Evolutionary conservation across 2,797 vertebrate species (phyloP).

Genomic region (Otus scops): DNA sequence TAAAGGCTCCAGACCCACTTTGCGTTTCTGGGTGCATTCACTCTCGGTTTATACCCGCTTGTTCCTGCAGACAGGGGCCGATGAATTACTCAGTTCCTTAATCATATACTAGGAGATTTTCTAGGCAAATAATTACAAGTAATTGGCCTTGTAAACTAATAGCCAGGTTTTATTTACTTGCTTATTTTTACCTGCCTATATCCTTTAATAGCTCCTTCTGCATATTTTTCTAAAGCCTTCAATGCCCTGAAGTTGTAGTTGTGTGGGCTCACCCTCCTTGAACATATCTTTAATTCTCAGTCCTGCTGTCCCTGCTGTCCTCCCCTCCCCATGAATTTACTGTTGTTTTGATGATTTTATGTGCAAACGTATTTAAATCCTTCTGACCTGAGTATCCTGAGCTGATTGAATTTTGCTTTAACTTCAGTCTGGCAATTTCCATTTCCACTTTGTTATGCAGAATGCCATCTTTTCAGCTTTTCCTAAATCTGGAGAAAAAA

Average conservation of each 20-base stretch:
- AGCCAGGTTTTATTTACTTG: background rate
- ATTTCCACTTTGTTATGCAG: background rate
- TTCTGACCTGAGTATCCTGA: background rate
- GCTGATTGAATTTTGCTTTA: background rate
- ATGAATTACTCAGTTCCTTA: background rate
- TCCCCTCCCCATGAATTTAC: background rate
- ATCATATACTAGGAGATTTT: rapidly evolving
- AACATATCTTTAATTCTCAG: background rate
- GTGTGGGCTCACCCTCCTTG: background rate
- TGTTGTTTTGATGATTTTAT: background rate
- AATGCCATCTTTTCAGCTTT: background rate
- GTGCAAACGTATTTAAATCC: background rate
- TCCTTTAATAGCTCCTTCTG: background rate
- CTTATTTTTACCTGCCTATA: background rate
- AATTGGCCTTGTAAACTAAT: background rate
- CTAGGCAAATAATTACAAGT: background rate
- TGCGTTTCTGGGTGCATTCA: rapidly evolving
- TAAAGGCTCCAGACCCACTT: background rate
- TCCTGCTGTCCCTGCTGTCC: background rate
- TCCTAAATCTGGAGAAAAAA: background rate
- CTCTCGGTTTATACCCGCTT: rapidly evolving
- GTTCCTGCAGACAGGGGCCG: background rate
- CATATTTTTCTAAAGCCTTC: background rate
- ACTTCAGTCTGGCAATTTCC: background rate
- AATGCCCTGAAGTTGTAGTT: background rate